Conservation (phyloP, 2,797 vertebrate species). For the Sarcophilus harrisii region DNA sequence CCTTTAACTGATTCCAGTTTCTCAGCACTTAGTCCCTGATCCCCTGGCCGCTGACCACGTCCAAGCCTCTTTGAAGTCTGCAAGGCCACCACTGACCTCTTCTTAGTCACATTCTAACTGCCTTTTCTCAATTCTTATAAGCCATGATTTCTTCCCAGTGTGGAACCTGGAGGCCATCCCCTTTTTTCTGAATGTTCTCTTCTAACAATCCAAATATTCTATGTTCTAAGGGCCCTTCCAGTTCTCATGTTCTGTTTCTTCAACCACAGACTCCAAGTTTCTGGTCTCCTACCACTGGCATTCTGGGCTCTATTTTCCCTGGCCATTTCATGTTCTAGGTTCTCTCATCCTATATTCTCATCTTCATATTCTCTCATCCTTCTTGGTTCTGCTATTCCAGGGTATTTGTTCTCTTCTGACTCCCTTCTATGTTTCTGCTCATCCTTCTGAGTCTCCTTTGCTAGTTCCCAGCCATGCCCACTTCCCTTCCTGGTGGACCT, state of each 20-base stretch:
- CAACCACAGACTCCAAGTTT: not conserved
- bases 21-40: not conserved
- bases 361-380: not conserved
- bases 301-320: not conserved
- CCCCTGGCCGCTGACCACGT: not conserved
- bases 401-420: not conserved
- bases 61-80: not conserved
- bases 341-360: not conserved
- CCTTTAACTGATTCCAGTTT: not conserved
- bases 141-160: not conserved
- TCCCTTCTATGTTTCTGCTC: not conserved
- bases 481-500: not conserved
- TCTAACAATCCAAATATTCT: not conserved
- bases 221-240: not conserved
- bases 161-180: not conserved
- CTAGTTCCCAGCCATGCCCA: not conserved
- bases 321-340: not conserved
- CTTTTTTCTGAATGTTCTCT: not conserved
- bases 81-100: too few species aligned
- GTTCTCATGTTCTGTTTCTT: not conserved
- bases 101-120: not conserved
- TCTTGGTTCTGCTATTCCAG: not conserved
- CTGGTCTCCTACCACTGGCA: not conserved
- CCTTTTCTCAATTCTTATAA: not conserved
- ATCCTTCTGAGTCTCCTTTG: not conserved